Conservation (phyloP, 1,140 invertebrate genomes). For the Lanistes nyassanus region DNA sequence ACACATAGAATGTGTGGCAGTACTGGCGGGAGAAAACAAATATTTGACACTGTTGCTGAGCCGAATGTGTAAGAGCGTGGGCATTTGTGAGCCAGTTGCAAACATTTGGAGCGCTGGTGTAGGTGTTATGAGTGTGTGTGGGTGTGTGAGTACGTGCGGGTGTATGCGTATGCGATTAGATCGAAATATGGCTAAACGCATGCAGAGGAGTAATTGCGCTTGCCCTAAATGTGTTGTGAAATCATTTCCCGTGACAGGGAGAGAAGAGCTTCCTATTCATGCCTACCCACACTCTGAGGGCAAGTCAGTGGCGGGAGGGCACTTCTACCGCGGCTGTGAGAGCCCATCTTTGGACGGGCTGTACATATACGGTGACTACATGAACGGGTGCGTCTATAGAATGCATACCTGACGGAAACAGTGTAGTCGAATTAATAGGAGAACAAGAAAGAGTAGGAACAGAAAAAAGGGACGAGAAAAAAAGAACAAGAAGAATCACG, state of each 20-base stretch:
- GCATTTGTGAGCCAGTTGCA: neutral
- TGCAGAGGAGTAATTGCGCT: no score
- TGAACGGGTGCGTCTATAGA: slow-evolving; percentile 45
- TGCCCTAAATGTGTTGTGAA: neutral
- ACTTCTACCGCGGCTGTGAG: slow-evolving; percentile 63
- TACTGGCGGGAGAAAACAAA: no score
- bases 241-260: slow-evolving; percentile 22
- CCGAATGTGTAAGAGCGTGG: neutral
- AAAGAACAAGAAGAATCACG: no score
- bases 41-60: no score
- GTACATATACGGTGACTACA: slow-evolving; percentile 64
- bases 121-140: neutral
- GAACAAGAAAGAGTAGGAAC: no score
- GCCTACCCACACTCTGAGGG: slow-evolving; percentile 57
- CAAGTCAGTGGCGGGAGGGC: slow-evolving; percentile 62
- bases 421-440: neutral
- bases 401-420: no score
- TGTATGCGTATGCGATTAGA: neutral
- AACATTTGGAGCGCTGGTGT: no score
- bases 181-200: neutral
- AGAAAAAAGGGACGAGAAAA: neutral
- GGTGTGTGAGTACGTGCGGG: slow-evolving; percentile 2
- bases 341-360: slow-evolving; percentile 59
- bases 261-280: slow-evolving; percentile 51
- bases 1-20: no score